Evolutionary conservation across 2,888 invertebrate genomes (phyloP), one percentile per base, ranked within the genome.

Genomic region (Patella depressa): DNA sequence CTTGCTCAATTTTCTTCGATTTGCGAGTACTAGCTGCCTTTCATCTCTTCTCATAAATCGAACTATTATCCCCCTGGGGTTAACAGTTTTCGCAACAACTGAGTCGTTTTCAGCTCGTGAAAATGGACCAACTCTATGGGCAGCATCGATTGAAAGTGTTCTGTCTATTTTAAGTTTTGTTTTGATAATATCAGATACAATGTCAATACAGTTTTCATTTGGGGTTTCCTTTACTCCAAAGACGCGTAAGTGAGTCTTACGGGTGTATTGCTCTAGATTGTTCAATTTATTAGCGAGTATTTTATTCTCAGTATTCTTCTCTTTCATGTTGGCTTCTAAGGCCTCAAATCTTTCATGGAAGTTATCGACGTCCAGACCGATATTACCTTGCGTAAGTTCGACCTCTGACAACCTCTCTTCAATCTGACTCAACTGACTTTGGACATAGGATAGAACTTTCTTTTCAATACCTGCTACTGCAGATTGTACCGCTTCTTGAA

Each of bases 161-260:
- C 5, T 15, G n/a, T n/a, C n/a, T 57, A 57, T 57, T 17, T n/a
- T n/a, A 3, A 57, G 57, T n/a, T n/a, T 57, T n/a, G 15, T n/a
- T 57, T 57, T 57, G 57, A 57, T 57, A 17, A 57, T 57, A 5
- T 15, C n/a, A n/a, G 15, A 17, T 5, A 57, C 57, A 57, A 57
- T 57, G 15, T 57, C 57, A n/a, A 57, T n/a, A 57, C 57, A 57
- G n/a, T 57, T 57, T 57, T 57, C 57, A n/a, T 57, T 57, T 57
- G 11, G 17, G n/a, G 57, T 57, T 57, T 57, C 57, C n/a, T 57
- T 57, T 57, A 17, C n/a, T 57, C 57, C 57, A 57, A 57, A 57
- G n/a, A 57, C n/a, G n/a, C 57, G 57, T 57, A 57, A 3, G n/a
- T 57, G 57, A 57, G 57, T 17, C 12, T 57, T 57, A 15, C 57